These are phyloP conservation scores for Sitophilus oryzae DNA, from an alignment of 1,140 invertebrate species.

Conservation along the genomic window DNA sequence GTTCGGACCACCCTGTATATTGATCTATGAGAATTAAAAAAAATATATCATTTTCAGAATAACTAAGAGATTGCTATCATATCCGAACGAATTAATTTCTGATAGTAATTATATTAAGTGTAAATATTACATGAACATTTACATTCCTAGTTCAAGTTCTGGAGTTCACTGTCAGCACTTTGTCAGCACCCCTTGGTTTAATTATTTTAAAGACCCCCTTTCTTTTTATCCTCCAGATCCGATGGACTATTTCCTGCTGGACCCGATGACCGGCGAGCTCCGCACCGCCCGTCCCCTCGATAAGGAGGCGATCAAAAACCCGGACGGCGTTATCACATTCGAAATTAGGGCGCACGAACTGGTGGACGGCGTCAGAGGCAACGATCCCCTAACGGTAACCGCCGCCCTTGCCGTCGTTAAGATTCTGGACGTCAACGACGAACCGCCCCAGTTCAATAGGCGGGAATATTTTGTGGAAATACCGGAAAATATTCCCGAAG, in stretches of 20 bases:
- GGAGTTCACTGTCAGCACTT: too few species aligned
- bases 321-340: conserved; percentile 70
- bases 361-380: conserved; percentile 61
- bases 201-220: too few species aligned
- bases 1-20: too few species aligned
- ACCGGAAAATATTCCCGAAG: conserved; percentile 74
- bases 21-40: too few species aligned
- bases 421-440: conserved; percentile 91
- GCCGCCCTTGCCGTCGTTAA: conserved; percentile 71
- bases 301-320: conserved; percentile 70
- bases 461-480: conserved; percentile 75
- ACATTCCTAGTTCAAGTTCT: too few species aligned
- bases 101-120: too few species aligned
- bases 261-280: conserved; percentile 70
- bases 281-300: conserved; percentile 78
- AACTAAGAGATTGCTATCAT: too few species aligned
- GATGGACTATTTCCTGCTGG: conserved; percentile 77
- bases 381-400: conserved; percentile 60
- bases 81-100: too few species aligned
- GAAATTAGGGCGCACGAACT: conserved; percentile 68
- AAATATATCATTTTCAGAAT: too few species aligned
- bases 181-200: too few species aligned
- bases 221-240: conserved; percentile 58
- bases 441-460: conserved; percentile 76
- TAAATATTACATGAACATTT: too few species aligned